Conservation (phyloP, 2,888 invertebrate species). For the Polyploca ridens region DNA sequence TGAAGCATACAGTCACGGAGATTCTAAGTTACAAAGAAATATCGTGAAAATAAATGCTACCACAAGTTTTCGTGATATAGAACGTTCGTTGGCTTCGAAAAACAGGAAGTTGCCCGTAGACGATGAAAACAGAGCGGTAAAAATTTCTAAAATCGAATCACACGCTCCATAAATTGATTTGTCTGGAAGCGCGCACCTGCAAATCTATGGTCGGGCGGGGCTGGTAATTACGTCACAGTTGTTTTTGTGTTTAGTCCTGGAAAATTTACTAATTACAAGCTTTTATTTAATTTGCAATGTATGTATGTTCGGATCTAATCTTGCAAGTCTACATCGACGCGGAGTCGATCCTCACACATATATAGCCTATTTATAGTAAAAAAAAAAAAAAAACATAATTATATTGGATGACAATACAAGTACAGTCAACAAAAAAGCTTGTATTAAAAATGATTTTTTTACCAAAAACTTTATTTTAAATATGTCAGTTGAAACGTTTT, state of each 20-base stretch:
- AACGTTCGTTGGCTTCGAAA: conserved; percentile 18
- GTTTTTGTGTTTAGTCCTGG: conserved; percentile 16
- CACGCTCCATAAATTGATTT: conserved; percentile 63
- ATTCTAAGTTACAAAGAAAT: background rate
- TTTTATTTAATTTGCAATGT: too few relatives aligned
- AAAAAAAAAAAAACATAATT: too few relatives aligned
- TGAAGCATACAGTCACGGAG: background rate
- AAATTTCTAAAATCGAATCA: conserved; percentile 66
- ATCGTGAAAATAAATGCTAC: conserved; percentile 2
- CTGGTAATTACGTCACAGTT: conserved; percentile 23
- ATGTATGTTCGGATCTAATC: too few relatives aligned
- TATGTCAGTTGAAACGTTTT: too few relatives aligned
- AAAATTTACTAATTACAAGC: background rate
- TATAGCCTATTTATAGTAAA: too few relatives aligned
- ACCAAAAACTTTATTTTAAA: too few relatives aligned
- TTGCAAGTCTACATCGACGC: too few relatives aligned
- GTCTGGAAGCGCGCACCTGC: conserved; percentile 48
- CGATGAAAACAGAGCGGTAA: conserved; percentile 58
- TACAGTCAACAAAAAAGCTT: too few relatives aligned
- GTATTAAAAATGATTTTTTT: too few relatives aligned
- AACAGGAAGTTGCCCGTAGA: conserved; percentile 28
- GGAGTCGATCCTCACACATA: too few relatives aligned
- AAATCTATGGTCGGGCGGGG: conserved; percentile 24
- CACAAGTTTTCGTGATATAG: conserved; percentile 10
- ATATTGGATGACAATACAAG: too few relatives aligned